Conservation (phyloP, 1,140 invertebrate genomes). For the Chironomus striatipennis region DNA sequence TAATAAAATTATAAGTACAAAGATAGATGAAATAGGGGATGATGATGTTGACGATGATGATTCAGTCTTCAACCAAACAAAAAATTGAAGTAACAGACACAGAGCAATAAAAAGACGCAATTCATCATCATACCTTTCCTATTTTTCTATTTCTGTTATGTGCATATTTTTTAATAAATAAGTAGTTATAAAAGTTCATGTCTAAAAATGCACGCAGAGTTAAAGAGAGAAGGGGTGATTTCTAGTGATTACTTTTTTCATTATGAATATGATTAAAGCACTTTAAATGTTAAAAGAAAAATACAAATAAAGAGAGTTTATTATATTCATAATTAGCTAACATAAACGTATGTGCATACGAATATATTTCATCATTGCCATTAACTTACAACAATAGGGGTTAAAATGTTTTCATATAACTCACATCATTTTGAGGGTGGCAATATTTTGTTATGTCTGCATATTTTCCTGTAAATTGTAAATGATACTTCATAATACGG, state of each 20-base stretch:
- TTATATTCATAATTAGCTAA: constrained; percentile 11
- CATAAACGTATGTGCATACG: background rate
- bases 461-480: background rate
- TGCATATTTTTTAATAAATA: background rate
- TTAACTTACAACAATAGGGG: background rate
- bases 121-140: background rate
- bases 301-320: background rate
- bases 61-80: background rate
- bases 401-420: constrained; percentile 1
- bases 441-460: background rate
- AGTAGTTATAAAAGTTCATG: no score
- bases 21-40: background rate
- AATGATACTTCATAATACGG: constrained; percentile 3
- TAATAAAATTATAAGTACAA: no score
- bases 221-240: background rate
- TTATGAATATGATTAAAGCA: background rate
- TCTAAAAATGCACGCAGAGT: no score
- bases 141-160: background rate
- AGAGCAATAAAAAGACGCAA: constrained; percentile 22
- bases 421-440: background rate
- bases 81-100: background rate
- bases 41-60: background rate
- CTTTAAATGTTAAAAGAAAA: background rate
- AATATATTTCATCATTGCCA: background rate
- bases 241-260: background rate